A percentile compares a stretch with the other conserved stretches of the same genome.
phyloP scores from a whole-genome alignment of 1,140 invertebrate genomes.

The Drosophila kikkawai region DNA sequence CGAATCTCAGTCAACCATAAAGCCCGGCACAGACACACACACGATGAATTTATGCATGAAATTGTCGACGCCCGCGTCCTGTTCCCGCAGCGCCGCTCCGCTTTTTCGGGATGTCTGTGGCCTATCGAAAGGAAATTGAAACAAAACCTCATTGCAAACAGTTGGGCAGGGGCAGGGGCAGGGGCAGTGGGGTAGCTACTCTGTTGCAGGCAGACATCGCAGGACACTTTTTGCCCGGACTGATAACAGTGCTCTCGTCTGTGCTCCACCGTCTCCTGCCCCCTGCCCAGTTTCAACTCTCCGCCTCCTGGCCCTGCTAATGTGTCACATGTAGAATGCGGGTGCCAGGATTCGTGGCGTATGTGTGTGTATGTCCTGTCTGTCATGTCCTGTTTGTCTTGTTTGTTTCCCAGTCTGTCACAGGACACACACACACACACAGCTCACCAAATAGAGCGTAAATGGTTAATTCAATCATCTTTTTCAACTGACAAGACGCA shows the following conservation, averaged over 20 bases:
- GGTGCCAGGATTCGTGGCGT: conserved; percentile 51
- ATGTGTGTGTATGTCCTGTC: conserved; percentile 30
- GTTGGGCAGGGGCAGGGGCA: conserved; percentile 5
- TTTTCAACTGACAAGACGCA: conserved; percentile 54
- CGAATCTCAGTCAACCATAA: conserved; percentile 77
- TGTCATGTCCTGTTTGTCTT: conserved; percentile 49
- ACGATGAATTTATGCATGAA: conserved; percentile 82
- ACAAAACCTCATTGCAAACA: conserved; percentile 81
- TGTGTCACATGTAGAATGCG: conserved; percentile 68
- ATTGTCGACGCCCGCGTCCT: conserved; percentile 81
- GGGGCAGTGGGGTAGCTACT: conserved; percentile 13
- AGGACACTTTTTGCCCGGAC: conserved; percentile 69
- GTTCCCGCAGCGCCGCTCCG: conserved; percentile 13
- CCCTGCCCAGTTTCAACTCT: neutral
- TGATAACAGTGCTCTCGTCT: conserved; percentile 62
- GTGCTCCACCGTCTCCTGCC: neutral
- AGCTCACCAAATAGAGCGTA: conserved; percentile 62
- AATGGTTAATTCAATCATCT: conserved; percentile 79
- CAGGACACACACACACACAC: neutral
- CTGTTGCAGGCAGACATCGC: conserved; percentile 66
- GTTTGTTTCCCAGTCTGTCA: conserved; percentile 33
- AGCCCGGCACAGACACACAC: conserved; percentile 39
- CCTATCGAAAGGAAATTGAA: conserved; percentile 83
- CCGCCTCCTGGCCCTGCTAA: conserved; percentile 23
- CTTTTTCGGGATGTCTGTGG: conserved; percentile 71